Base-by-base conservation (phyloP, 2,797 vertebrate genomes). In the Ambastaia sidthimunki region DNA sequence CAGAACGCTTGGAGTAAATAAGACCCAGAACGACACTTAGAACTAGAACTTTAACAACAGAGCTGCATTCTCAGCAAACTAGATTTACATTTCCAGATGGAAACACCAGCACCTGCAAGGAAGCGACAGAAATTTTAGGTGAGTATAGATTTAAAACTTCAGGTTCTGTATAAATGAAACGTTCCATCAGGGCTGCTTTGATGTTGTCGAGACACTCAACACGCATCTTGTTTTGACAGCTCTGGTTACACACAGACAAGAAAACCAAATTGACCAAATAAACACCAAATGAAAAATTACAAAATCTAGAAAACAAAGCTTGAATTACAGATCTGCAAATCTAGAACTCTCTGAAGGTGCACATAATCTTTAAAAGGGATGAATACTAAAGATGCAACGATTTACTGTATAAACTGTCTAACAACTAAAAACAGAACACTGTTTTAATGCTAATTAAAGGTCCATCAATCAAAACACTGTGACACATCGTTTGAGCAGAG, bases 1-100 rank as follows among this genome's bases (percentile, higher is more conserved):
- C 37, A 77, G 65, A 77, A 60, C 41, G 28, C 2, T 37, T 48
- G 54, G 23, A 34, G 66, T 50, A 70, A 70, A 77, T 60, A 70
- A 50, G 55, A 60, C 15, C 25, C 25, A 70, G 13, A 70, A 77
- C 3, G 1, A 60, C 15, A 34, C 47, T 65, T 66, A 25, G 28
- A 48, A 52, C 9, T 4, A 37, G 9, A n/a, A 59, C n/a, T 60
- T 60, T 60, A 34, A 69, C 52, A 21, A 69, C 18, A 70, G 31
- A 41, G n/a, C 37, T 77, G 52, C 52, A 50, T 31, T 11, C 25
- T 63, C 23, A 4, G 13, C 19, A 34, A 52, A 63, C 7, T 28
- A 74, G 41, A 31, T 74, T 48, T 59, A 62, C 57, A 31, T 63
- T 62, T 74, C 5, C 11, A 62, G 57, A 62, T 62, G 57, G 6